These are phyloP conservation scores for Lepus americanus DNA, from an alignment of 2,113 vertebrate genomes.

Conservation along the genomic window DNA sequence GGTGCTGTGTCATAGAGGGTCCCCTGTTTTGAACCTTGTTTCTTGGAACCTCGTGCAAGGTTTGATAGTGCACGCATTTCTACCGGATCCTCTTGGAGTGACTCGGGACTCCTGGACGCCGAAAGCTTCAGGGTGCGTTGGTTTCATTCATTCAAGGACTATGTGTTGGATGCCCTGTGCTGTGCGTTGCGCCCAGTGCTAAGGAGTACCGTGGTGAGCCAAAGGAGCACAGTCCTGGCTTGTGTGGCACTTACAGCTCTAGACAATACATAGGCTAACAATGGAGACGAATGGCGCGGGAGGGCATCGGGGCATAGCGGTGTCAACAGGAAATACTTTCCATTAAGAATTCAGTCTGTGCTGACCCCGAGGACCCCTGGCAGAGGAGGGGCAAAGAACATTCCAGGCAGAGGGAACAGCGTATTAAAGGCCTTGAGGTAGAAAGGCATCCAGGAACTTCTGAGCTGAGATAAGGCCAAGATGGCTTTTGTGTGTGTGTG, in stretches of 20 bases:
- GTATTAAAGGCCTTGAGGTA: not conserved
- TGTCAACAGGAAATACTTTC: not conserved
- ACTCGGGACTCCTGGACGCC: not conserved
- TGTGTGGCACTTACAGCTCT: constrained; percentile 13
- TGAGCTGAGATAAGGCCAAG: not conserved
- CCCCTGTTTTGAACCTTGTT: constrained; percentile 17
- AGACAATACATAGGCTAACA: not conserved
- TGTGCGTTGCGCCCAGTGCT: not conserved
- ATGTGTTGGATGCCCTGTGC: constrained; percentile 18
- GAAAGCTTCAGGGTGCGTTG: not conserved
- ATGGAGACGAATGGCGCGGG: not conserved
- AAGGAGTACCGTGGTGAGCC: constrained; percentile 11
- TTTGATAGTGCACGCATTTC: not conserved
- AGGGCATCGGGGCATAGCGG: not conserved
- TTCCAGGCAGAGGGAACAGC: not conserved
- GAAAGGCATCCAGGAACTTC: not conserved
- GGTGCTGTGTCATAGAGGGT: not conserved
- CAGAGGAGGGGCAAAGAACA: constrained; percentile 25
- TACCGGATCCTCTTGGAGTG: not conserved
- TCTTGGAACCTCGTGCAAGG: constrained; percentile 43
- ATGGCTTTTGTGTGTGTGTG: not conserved
- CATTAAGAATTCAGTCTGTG: constrained; percentile 27
- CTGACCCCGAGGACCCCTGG: not conserved
- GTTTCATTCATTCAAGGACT: not conserved
- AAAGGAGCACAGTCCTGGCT: not conserved